Conservation (phyloP, 2,113 vertebrate species). For the Calonectris borealis region DNA sequence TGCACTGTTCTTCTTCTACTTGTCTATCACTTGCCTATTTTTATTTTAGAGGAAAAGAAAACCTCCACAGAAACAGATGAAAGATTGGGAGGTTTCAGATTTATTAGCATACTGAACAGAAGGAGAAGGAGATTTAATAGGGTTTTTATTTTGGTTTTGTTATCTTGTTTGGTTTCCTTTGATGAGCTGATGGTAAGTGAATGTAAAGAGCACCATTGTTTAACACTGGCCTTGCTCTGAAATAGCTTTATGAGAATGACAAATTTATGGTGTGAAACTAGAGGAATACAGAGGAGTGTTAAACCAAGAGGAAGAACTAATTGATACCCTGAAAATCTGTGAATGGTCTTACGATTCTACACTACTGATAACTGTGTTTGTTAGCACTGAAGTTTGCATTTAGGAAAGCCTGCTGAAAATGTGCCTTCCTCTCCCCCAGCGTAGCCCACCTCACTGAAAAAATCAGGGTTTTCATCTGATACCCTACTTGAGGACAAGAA, state of each 20-base stretch:
- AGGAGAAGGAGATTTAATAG: neutral
- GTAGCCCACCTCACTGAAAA: neutral
- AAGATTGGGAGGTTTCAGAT: neutral
- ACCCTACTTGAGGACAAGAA: neutral
- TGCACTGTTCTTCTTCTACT: neutral
- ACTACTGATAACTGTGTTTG: neutral
- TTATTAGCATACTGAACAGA: neutral
- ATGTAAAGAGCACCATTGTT: neutral
- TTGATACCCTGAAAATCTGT: neutral
- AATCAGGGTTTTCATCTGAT: neutral
- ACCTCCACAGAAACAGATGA: neutral
- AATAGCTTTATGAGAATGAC: neutral
- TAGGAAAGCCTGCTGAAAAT: neutral
- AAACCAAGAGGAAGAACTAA: neutral
- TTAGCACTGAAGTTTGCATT: neutral
- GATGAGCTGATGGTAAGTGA: neutral
- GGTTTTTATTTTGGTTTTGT: neutral
- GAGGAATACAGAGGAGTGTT: neutral
- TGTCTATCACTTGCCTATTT: constrained; percentile 1
- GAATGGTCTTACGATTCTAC: neutral
- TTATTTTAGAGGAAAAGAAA: constrained; percentile 14
- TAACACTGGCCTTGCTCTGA: neutral
- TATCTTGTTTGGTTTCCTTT: neutral
- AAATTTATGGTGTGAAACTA: neutral
- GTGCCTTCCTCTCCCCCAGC: neutral